Conservation (phyloP, 2,888 invertebrate genomes). For the Eustalomyia histrio region DNA sequence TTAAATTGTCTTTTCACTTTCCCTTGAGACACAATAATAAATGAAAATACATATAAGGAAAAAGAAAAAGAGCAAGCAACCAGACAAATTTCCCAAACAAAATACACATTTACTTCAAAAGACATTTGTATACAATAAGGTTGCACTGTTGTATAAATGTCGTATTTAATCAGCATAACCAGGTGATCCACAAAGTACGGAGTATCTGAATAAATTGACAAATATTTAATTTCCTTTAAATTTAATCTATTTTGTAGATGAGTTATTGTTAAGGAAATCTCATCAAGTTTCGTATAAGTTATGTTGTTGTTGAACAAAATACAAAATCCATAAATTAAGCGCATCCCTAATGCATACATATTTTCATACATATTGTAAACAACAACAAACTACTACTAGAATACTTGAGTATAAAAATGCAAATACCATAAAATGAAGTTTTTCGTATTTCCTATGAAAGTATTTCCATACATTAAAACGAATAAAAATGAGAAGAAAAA, state of each 20-base stretch:
- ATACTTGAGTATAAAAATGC: conserved; percentile 60
- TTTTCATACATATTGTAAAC: background rate
- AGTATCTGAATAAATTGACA: background rate
- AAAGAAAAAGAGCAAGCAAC: conserved; percentile 59
- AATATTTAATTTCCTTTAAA: background rate
- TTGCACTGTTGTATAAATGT: background rate
- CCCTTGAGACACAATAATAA: conserved; percentile 45
- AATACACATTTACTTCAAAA: conserved; percentile 2
- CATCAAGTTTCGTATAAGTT: too few species aligned
- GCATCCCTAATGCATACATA: background rate
- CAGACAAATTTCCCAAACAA: conserved; percentile 46
- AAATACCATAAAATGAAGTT: conserved; percentile 66
- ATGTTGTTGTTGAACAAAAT: too few species aligned
- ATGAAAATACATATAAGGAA: conserved; percentile 30
- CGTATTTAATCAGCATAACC: background rate
- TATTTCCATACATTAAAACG: conserved; percentile 52
- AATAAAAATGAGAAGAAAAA: conserved; percentile 39
- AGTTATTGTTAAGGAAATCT: too few species aligned
- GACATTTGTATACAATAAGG: background rate
- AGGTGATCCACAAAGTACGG: background rate
- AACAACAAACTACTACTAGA: conserved; percentile 11
- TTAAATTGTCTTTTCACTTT: conserved; percentile 58
- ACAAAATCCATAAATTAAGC: too few species aligned
- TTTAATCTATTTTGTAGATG: too few species aligned
- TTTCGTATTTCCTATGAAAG: conserved; percentile 39